These are phyloP conservation scores for Andrena bicolor DNA, from an alignment of 2,888 invertebrate species.

Conservation along the genomic window DNA sequence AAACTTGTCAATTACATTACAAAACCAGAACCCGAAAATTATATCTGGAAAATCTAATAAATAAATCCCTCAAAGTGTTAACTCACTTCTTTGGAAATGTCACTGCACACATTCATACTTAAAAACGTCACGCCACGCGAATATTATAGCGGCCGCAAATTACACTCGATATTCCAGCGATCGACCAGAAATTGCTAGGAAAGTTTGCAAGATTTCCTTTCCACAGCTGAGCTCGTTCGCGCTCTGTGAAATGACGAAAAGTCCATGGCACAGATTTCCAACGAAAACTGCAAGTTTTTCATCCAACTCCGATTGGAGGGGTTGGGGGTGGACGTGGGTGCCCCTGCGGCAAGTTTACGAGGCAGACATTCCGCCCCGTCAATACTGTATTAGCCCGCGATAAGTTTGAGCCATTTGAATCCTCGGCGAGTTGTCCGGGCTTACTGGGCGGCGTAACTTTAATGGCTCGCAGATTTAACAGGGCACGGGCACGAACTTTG, in stretches of 20 bases:
- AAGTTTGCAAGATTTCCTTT: conserved; percentile 16
- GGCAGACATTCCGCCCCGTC: conserved; percentile 52
- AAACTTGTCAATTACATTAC: too few species aligned
- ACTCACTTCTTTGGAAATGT: too few species aligned
- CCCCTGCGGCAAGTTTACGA: conserved; percentile 42
- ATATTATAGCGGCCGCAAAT: not conserved
- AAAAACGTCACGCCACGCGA: too few species aligned
- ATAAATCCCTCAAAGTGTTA: too few species aligned
- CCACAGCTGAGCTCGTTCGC: not conserved
- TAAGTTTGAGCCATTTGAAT: conserved; percentile 70
- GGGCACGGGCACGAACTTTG: conserved; percentile 59
- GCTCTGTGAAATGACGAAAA: not conserved
- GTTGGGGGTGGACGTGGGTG: not conserved
- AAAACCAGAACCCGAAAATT: too few species aligned
- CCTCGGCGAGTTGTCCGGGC: conserved; percentile 55
- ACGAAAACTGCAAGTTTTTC: conserved; percentile 41
- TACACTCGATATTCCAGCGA: not conserved
- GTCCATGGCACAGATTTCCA: conserved; percentile 29
- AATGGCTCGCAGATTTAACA: conserved; percentile 69
- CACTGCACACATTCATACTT: too few species aligned
- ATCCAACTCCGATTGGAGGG: not conserved
- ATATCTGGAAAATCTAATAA: too few species aligned
- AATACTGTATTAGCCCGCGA: conserved; percentile 66
- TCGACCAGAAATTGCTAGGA: not conserved
- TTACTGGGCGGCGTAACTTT: conserved; percentile 65